Percentiles rank a stretch among this genome's conserved stretches.
Evolutionary conservation across 2,113 vertebrate genomes (phyloP).

Genomic region (Vidua chalybeata): DNA sequence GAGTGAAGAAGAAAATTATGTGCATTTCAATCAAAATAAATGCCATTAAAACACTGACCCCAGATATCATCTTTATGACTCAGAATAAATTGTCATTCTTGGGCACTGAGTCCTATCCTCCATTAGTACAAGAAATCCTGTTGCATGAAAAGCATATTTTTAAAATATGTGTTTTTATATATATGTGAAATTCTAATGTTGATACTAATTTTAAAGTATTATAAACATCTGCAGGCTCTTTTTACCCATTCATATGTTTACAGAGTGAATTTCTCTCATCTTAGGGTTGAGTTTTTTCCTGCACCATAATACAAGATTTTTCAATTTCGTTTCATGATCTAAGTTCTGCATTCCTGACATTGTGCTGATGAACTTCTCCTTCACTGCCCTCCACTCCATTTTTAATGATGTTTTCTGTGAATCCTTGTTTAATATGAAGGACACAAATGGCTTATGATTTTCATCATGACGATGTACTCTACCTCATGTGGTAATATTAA

Average conservation of each 20-base stretch:
- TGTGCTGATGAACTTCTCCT: not conserved
- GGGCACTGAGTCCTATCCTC: not conserved
- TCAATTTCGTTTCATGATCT: not conserved
- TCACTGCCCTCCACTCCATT: not conserved
- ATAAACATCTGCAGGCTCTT: not conserved
- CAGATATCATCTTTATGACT: not conserved
- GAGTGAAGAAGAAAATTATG: not conserved
- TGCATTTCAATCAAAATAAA: not conserved
- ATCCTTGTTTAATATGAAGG: not conserved
- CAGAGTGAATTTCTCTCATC: not conserved
- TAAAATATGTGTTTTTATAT: not conserved
- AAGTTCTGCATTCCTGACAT: not conserved
- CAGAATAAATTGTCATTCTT: not conserved
- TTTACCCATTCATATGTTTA: not conserved
- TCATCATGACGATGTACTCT: not conserved
- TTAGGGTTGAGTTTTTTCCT: not conserved
- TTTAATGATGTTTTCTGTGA: not conserved
- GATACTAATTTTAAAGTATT: not conserved
- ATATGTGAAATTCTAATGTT: not conserved
- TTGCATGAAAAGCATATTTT: not conserved
- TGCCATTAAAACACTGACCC: not conserved
- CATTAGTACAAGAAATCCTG: not conserved
- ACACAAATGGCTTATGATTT: not conserved
- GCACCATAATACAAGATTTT: not conserved
- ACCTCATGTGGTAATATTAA: not conserved